Base-by-base conservation (phyloP, 2,888 invertebrate genomes). In the Drosophila mimica region DNA sequence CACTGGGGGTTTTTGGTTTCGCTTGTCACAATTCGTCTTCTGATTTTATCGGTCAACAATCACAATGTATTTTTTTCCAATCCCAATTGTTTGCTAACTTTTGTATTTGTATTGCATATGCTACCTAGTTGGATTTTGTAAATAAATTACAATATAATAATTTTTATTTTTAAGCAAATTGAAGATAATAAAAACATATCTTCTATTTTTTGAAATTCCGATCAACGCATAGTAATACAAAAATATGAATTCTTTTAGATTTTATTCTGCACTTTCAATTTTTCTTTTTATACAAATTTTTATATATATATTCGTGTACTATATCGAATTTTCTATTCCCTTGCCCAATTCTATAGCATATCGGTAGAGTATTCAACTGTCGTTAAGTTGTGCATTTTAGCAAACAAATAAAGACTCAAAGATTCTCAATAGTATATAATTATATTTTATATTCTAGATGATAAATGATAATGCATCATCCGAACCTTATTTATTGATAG, bases 401-500 rank as follows among this genome's bases (percentile, higher is more conserved):
- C 8, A 49, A 61, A 31, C 3, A n/a, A 30, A 30, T 51, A 20
- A 38, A 15, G 28, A 40, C 46, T 25, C 43, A 33, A 15, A n/a
- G n/a, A 11, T 17, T 15, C 11, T 15, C 11, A 25, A 8, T 33
- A 20, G n/a, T 49, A 34, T 51, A 40, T 49, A 56, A 53, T 25
- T 52, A 34, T 25, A 17, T 15, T 8, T 31, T 7, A 13, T 13
- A 49, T 46, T 38, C 25, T 17, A n/a, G 38, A 48, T 66, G 48
- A 66, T 49, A 34, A 67, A 49, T 67, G 9, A 11, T 25, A 8
- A 25, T 34, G 31, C 38, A 34, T 65, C 51, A 66, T 51, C 3
- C n/a, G 31, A 38, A 28, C 3, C 2, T 28, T 33, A 20, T 56
- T 61, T 54, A 11, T 25, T 17, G 31, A 13, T 25, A n/a, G 17